Percentiles rank a stretch among this genome's conserved stretches.
These are phyloP conservation scores for Trinectes maculatus DNA, from an alignment of 2,113 vertebrate genomes.

Conservation along the genomic window DNA sequence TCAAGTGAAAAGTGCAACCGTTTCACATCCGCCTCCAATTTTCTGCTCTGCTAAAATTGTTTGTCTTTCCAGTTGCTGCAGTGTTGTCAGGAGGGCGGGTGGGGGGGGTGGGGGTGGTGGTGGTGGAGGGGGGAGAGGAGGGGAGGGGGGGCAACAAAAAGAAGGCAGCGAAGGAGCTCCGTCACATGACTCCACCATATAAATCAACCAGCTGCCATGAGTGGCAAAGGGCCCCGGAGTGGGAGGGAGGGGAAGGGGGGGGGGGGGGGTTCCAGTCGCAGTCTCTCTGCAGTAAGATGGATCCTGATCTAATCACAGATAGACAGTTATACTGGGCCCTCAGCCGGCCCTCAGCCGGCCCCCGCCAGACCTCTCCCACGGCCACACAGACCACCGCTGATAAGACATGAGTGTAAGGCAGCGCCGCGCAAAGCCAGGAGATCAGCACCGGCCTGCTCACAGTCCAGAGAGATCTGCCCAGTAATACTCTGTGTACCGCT, in stretches of 20 bases:
- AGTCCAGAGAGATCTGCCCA: slow-evolving; percentile 62
- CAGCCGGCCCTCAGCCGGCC: slow-evolving; percentile 27
- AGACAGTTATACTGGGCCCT: slow-evolving; percentile 46
- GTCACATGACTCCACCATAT: slow-evolving; percentile 66
- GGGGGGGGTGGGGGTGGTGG: neutral
- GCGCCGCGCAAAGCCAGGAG: slow-evolving; percentile 64
- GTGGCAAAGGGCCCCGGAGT: slow-evolving; percentile 46
- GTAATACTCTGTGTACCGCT: slow-evolving; percentile 59
- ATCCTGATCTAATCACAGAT: slow-evolving; percentile 77
- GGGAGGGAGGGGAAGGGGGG: slow-evolving; percentile 38
- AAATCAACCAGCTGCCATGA: slow-evolving; percentile 70
- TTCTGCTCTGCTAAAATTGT: slow-evolving; percentile 72
- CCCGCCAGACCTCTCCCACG: slow-evolving; percentile 67
- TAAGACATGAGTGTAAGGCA: slow-evolving; percentile 58
- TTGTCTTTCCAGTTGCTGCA: slow-evolving; percentile 69
- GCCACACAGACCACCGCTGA: slow-evolving; percentile 66
- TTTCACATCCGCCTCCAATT: slow-evolving; percentile 65
- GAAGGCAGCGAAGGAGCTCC: slow-evolving; percentile 43
- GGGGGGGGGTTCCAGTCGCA: slow-evolving; percentile 45
- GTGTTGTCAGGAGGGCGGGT: slow-evolving; percentile 53
- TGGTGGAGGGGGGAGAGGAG: slow-evolving; percentile 13
- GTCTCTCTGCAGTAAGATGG: slow-evolving; percentile 57
- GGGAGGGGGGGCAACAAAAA: slow-evolving; percentile 45
- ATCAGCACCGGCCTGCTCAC: slow-evolving; percentile 59
- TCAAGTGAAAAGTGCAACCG: slow-evolving; percentile 58